phyloP scores from a whole-genome alignment of 2,888 invertebrate species.

The Tetanocera ferruginea region DNA sequence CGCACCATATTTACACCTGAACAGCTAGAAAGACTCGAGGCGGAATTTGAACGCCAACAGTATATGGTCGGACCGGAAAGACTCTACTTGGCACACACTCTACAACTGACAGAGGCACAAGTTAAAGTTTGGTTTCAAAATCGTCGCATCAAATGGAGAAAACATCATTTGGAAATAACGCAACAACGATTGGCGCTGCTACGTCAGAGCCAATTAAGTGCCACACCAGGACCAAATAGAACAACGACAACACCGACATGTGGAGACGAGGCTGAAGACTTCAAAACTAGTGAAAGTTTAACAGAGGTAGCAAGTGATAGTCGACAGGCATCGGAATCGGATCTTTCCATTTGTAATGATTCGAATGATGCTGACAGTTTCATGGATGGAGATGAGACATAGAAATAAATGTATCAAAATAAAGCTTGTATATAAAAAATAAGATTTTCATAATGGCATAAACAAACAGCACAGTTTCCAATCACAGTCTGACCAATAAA shows the following conservation, averaged over 20 bases:
- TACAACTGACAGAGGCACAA: conserved; percentile 72
- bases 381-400: conserved; percentile 65
- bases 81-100: conserved; percentile 82
- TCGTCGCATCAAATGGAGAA: conserved; percentile 91
- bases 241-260: conserved; percentile 51
- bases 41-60: conserved; percentile 95
- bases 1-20: conserved; percentile 97
- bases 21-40: conserved; percentile 92
- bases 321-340: conserved; percentile 64
- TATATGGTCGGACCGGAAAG: conserved; percentile 98
- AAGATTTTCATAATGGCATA: background rate
- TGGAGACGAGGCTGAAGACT: conserved; percentile 57
- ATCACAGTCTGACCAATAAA: background rate
- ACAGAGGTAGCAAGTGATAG: conserved; percentile 45
- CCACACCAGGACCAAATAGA: conserved; percentile 37
- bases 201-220: conserved; percentile 64
- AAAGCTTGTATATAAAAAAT: conserved; percentile 3
- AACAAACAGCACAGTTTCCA: background rate
- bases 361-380: conserved; percentile 68
- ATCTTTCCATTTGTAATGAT: conserved; percentile 69
- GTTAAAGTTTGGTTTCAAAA: conserved; percentile 96
- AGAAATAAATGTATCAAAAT: conserved; percentile 42
- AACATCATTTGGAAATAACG: conserved; percentile 92
- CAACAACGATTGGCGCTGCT: conserved; percentile 82
- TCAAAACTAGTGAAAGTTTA: conserved; percentile 50